Evolutionary conservation across 2,888 invertebrate genomes (phyloP).

Genomic region (Sphaeridia pumilis): DNA sequence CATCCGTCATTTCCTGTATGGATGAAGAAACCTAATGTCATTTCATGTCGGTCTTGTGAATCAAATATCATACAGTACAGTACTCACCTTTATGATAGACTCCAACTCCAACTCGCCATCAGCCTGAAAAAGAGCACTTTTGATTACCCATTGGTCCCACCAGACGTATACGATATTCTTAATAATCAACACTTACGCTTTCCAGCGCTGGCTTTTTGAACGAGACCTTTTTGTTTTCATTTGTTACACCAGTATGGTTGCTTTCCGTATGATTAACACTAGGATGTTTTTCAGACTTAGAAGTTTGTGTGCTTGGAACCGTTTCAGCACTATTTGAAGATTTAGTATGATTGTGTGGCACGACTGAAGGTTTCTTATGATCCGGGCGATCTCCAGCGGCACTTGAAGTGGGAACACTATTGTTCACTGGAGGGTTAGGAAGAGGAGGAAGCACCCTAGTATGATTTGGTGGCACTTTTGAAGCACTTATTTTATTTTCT

Average conservation of each 20-base stretch:
- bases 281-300: slow-evolving; percentile 20
- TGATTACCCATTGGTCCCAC: no score
- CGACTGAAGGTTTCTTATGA: slow-evolving; percentile 4
- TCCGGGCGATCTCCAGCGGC: slow-evolving; percentile 3
- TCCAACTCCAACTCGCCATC: slow-evolving; percentile 36
- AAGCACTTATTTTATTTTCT: slow-evolving; percentile 13
- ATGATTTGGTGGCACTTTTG: slow-evolving; percentile 23
- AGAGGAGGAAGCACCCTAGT: slow-evolving; percentile 14
- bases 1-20: slow-evolving; percentile 36
- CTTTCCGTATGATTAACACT: slow-evolving; percentile 16
- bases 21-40: no score
- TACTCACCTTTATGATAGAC: slow-evolving; percentile 34
- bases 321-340: slow-evolving; percentile 16
- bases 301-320: slow-evolving; percentile 18
- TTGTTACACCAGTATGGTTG: slow-evolving; percentile 23
- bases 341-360: not conserved
- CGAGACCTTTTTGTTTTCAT: slow-evolving; percentile 20
- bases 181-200: slow-evolving; percentile 33
- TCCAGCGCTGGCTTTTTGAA: slow-evolving; percentile 31
- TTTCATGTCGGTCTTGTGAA: no score
- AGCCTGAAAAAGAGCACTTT: no score
- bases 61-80: no score
- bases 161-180: not conserved
- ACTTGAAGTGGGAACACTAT: slow-evolving; percentile 13
- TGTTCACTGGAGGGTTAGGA: slow-evolving; percentile 7